phyloP scores from a whole-genome alignment of 2,113 vertebrate species.

The Pluvialis apricaria region DNA sequence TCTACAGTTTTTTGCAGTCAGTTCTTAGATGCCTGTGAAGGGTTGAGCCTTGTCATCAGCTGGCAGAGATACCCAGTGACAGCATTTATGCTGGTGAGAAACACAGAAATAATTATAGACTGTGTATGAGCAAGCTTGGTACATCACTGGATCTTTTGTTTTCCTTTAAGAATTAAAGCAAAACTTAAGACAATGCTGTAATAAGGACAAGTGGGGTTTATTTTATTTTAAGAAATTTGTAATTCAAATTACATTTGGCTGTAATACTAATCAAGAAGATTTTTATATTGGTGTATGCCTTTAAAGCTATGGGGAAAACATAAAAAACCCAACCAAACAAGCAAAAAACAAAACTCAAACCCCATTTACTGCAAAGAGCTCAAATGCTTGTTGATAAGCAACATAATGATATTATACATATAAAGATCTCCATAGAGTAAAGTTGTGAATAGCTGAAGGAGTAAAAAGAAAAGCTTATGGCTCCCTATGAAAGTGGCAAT shows the following conservation, averaged over 20 bases:
- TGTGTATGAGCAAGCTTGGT: not conserved
- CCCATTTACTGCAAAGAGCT: not conserved
- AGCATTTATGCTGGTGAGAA: not conserved
- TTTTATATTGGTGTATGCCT: not conserved
- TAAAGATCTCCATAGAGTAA: not conserved
- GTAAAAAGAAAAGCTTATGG: not conserved
- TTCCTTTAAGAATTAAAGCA: not conserved
- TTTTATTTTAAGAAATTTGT: not conserved
- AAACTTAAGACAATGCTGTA: not conserved
- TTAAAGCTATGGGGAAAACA: not conserved
- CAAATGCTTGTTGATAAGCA: not conserved
- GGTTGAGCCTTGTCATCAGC: not conserved
- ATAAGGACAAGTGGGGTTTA: not conserved
- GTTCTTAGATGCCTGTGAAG: not conserved
- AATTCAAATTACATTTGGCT: not conserved
- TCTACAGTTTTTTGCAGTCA: not conserved
- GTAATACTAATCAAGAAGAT: not conserved
- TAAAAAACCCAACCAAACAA: not conserved
- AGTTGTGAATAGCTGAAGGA: not conserved
- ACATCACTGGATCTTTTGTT: not conserved
- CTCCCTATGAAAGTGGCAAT: not conserved
- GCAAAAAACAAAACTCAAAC: not conserved
- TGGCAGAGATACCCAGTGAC: not conserved
- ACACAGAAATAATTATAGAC: not conserved
- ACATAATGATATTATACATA: not conserved